Base-by-base conservation (phyloP, 1,140 invertebrate genomes). In the Drosophila kanapiae region DNA sequence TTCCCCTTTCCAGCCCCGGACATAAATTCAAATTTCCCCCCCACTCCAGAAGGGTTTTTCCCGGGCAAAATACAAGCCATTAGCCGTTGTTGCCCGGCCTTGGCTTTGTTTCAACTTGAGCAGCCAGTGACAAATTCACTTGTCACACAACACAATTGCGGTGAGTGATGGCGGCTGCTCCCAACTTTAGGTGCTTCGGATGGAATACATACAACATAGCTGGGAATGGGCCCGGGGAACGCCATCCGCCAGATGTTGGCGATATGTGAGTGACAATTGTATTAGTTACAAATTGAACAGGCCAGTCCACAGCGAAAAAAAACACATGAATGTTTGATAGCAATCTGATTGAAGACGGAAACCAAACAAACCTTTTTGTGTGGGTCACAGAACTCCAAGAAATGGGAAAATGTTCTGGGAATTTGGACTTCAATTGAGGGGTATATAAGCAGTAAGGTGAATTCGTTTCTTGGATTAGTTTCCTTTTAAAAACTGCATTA, bases 111-210 rank as follows among this genome's bases (percentile, higher is more conserved):
- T 87, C 84, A 77, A 80, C 64, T 71, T 80, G 78, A 77, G 71
- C 72, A 72, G 53, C 80, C 65, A 60, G 80, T 88, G 84, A 87
- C 84, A 87, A 87, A 87, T 84, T 84, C 80, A 88, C 61, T 87
- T 87, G 84, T 87, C 84, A 87, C 84, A 88, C 74, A 84, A 78
- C 68, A 77, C 84, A 84, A 88, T 87, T 87, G 84, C 79, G 75
- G 75, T 78, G 75, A 78, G 56, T 70, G 75, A 78, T 78, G 75
- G 49, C 64, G 38, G 38, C 75, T 48, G 42, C 53, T 43, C 31
- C 58, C 43, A 49, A 58, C 53, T 62, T 47, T 43, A 68, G 42
- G 40, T 35, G 40, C 53, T 56, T 38, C 53, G 61, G 31, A 23
- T 18, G 35, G 64, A 16, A 70, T 67, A 54, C 33, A 49, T 16